Evolutionary conservation across 2,888 invertebrate species (phyloP), one percentile per base, ranked within the genome.

Genomic region (Tethea ocularis): DNA sequence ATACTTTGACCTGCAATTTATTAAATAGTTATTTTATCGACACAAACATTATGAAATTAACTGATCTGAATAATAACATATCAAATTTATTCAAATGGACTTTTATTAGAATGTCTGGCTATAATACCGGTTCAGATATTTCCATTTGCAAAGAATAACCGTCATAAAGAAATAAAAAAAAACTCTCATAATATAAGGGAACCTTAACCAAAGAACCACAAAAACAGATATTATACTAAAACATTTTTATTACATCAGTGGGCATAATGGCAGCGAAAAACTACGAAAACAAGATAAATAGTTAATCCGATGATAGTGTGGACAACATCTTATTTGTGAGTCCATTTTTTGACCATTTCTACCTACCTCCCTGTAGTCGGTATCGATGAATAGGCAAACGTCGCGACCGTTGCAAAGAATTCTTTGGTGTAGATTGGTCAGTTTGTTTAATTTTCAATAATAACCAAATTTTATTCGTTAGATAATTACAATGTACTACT

Each of bases 211-310:
- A 22, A 33, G 33, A 17, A 20, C 54, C 29, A 29, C 52, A 29
- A 17, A 53, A 33, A 11, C 54, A 22, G n/a, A 53, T 29, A 53
- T 20, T 33, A 33, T 33, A 20, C 29, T 36, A 54, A 54, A 54
- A 36, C 13, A 17, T 22, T 33, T 54, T 54, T 54, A 33, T 33
- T 33, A 54, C 33, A 22, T 53, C 54, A 54, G 33, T 22, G 10
- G 33, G 15, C 33, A 10, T 54, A 54, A 54, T 33, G 33, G 54
- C 54, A 22, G 17, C 53, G 53, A 20, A 26, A 54, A 54, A 33
- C 33, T 54, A 24, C 54, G 54, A 54, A 54, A 54, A 54, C 54
- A 54, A 54, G 54, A 54, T 54, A 33, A 54, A 54, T 22, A 54
- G 54, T 54, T 54, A 54, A 54, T 54, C 33, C 54, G 4, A 33